These are phyloP conservation scores for Oegoconia quadripuncta DNA, from an alignment of 2,888 invertebrate species.

Conservation along the genomic window DNA sequence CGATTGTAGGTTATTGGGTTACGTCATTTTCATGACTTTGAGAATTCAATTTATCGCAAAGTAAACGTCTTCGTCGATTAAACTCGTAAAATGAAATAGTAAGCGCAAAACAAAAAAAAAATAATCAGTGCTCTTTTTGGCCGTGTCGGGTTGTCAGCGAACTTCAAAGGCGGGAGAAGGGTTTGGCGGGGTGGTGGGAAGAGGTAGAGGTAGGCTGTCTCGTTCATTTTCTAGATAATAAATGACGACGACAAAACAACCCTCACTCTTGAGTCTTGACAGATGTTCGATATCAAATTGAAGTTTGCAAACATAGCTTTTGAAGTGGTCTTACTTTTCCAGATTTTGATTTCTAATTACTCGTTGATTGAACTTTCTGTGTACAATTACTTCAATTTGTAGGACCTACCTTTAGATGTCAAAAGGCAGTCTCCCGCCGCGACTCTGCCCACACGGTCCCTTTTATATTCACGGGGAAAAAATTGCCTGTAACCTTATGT, in stretches of 20 bases:
- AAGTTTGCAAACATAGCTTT: constrained; percentile 8
- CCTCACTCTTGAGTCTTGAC: constrained; percentile 21
- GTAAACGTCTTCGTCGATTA: background rate
- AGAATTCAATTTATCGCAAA: too few relatives aligned
- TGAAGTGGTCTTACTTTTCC: constrained; percentile 6
- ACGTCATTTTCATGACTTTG: too few relatives aligned
- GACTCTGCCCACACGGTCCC: too few relatives aligned
- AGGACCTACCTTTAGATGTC: too few relatives aligned
- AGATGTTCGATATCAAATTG: constrained; percentile 15
- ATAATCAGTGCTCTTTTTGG: constrained; percentile 24
- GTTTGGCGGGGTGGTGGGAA: constrained; percentile 1
- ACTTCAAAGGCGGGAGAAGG: constrained; percentile 19
- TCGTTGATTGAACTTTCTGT: too few relatives aligned
- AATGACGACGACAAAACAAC: constrained; percentile 29
- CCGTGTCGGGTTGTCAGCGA: constrained; percentile 15
- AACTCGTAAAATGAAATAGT: constrained; percentile 15
- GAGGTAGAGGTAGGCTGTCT: constrained; percentile 16
- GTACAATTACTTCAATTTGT: too few relatives aligned
- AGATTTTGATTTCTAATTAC: background rate
- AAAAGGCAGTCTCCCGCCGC: too few relatives aligned
- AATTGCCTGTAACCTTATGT: too few relatives aligned
- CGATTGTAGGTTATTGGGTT: too few relatives aligned
- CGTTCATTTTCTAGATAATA: constrained; percentile 30
- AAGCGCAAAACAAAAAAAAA: constrained; percentile 17
- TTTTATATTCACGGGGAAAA: too few relatives aligned